These are phyloP conservation scores for Falco punctatus DNA, from an alignment of 2,113 vertebrate species.

Conservation along the genomic window DNA sequence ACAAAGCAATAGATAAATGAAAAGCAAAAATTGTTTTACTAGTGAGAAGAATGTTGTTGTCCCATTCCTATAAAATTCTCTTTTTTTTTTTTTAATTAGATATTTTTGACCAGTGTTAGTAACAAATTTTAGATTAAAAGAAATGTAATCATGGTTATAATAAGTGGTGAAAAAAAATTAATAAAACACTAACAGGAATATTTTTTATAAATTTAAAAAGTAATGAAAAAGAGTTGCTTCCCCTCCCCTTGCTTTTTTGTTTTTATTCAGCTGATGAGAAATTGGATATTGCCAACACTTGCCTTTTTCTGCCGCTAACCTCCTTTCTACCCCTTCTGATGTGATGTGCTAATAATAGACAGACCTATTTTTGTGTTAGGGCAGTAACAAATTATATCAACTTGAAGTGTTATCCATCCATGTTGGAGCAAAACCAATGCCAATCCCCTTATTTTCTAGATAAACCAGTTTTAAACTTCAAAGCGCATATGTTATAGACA, in stretches of 20 bases:
- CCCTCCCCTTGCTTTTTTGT: neutral
- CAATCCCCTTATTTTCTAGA: neutral
- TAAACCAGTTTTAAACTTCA: neutral
- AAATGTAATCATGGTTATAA: neutral
- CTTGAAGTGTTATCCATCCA: neutral
- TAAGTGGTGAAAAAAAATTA: neutral
- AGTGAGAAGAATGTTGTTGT: neutral
- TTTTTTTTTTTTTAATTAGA: neutral
- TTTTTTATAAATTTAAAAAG: neutral
- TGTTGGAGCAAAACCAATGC: neutral
- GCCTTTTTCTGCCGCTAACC: neutral
- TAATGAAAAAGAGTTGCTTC: neutral
- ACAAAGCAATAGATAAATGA: neutral
- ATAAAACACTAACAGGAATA: neutral
- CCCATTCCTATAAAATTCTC: neutral
- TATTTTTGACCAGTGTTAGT: neutral
- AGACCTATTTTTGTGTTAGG: neutral
- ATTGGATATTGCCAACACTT: neutral
- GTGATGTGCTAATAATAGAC: neutral
- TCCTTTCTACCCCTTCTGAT: neutral
- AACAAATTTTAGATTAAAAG: neutral
- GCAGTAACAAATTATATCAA: neutral
- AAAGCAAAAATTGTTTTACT: neutral
- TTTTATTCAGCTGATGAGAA: neutral
- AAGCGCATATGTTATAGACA: neutral